These are phyloP conservation scores for Metallyticus violacea DNA, from an alignment of 2,888 invertebrate species.

Conservation along the genomic window DNA sequence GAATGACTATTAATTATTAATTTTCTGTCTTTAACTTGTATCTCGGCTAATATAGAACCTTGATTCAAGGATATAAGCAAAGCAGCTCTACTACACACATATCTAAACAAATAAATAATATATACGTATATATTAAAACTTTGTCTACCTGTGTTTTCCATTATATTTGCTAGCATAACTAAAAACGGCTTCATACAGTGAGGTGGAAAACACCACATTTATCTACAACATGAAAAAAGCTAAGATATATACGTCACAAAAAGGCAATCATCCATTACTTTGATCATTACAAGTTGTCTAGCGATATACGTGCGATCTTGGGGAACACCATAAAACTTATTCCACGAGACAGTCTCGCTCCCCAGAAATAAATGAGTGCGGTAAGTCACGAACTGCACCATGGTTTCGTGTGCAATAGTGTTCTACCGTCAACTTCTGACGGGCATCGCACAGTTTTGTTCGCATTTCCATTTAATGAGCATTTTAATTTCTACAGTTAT, in stretches of 20 bases:
- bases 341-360: not conserved
- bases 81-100: too few relatives aligned
- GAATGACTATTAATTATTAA: too few relatives aligned
- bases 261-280: not conserved
- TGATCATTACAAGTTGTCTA: not conserved
- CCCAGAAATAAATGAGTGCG: constrained; percentile 12
- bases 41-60: too few relatives aligned
- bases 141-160: too few relatives aligned
- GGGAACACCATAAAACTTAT: constrained; percentile 8
- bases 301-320: not conserved
- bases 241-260: not conserved
- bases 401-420: not conserved
- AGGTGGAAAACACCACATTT: not conserved
- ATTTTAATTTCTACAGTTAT: too few relatives aligned
- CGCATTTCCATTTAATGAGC: too few relatives aligned
- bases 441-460: too few relatives aligned
- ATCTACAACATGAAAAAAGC: not conserved
- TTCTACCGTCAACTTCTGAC: not conserved
- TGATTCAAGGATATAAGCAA: too few relatives aligned
- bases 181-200: not conserved
- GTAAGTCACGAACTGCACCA: not conserved
- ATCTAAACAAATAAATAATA: too few relatives aligned
- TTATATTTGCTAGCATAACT: too few relatives aligned
- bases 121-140: too few relatives aligned
- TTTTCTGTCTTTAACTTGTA: too few relatives aligned